Evolutionary conservation across 2,113 vertebrate genomes (phyloP).

Genomic region (Cinclus mexicanus): DNA sequence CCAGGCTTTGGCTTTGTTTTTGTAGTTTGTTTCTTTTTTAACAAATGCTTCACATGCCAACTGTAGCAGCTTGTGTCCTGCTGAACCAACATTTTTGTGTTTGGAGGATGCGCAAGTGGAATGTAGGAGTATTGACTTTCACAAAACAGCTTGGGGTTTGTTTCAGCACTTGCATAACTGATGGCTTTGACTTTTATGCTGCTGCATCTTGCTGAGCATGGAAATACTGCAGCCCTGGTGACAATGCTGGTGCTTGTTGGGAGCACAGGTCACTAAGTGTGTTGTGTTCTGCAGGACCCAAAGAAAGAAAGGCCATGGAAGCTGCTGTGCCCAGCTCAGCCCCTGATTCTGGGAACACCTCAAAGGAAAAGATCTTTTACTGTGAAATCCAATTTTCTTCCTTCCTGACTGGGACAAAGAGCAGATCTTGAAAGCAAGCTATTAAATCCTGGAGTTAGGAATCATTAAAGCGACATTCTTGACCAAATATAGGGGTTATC

Average conservation of each 20-base stretch:
- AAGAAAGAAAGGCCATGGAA: neutral
- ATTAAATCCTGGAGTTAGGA: neutral
- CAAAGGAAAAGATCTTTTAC: neutral
- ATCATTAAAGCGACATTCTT: neutral
- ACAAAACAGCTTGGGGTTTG: slow-evolving; percentile 22
- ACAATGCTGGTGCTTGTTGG: neutral
- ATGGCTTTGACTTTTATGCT: neutral
- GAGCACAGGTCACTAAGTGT: neutral
- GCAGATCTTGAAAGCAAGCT: neutral
- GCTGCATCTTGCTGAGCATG: neutral
- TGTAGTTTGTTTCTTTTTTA: neutral
- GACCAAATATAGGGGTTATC: neutral
- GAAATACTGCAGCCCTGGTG: neutral
- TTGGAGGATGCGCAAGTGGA: slow-evolving; percentile 23
- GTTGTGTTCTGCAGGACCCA: neutral
- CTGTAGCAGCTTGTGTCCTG: neutral
- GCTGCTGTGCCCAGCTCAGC: neutral
- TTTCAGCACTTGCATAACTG: neutral
- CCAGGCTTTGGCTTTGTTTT: neutral
- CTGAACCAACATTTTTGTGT: slow-evolving; percentile 45
- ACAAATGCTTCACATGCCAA: neutral
- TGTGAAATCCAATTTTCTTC: neutral
- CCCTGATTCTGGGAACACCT: neutral
- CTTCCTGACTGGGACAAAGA: neutral
- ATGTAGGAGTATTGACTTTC: slow-evolving; percentile 52